Evolutionary conservation across 2,797 vertebrate genomes (phyloP).

Genomic region (Phaenicophaeus curvirostris): DNA sequence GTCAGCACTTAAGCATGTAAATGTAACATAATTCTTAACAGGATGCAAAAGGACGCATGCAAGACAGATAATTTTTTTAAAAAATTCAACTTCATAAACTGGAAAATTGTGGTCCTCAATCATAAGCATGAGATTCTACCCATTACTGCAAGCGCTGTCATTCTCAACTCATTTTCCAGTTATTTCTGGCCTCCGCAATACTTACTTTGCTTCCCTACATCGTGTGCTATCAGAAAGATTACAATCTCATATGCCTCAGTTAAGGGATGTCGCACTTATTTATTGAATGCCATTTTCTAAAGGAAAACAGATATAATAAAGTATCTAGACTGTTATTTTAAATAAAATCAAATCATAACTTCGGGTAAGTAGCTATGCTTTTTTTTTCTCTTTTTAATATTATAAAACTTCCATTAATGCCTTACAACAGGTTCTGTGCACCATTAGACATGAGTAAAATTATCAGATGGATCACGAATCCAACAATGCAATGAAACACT

Average conservation of each 20-base stretch:
- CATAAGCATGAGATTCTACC: not conserved
- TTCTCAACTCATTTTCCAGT: not conserved
- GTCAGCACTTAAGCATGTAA: not conserved
- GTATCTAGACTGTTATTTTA: not conserved
- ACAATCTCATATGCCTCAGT: not conserved
- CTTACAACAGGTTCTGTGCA: not conserved
- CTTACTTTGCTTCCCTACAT: not conserved
- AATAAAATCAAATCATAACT: not conserved
- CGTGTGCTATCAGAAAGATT: not conserved
- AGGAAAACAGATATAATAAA: not conserved
- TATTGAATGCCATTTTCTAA: not conserved
- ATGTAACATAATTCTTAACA: not conserved
- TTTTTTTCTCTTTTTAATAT: not conserved
- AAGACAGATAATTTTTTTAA: not conserved
- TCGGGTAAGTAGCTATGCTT: not conserved
- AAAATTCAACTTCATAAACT: not conserved
- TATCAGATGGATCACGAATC: not conserved
- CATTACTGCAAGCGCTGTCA: not conserved
- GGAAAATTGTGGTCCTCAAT: rapidly evolving
- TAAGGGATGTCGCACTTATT: not conserved
- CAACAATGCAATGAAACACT: not conserved
- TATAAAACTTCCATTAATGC: not conserved
- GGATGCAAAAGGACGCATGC: not conserved
- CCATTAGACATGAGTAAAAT: not conserved
- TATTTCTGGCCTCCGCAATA: not conserved